Evolutionary conservation across 2,888 invertebrate species (phyloP).

Genomic region (Stenotaenia linearis): DNA sequence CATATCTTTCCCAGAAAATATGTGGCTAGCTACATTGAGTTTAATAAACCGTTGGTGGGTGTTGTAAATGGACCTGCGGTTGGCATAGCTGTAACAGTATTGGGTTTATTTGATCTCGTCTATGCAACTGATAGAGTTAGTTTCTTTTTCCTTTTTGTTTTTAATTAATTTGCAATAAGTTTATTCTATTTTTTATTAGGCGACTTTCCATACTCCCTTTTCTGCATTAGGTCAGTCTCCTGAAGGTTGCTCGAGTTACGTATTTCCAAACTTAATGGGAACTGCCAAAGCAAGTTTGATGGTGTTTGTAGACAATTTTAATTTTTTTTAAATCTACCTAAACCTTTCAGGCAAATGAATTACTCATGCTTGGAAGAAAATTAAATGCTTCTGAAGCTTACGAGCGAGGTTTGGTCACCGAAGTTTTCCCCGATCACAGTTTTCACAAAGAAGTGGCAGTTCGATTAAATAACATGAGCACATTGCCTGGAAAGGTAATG

Average conservation of each 20-base stretch:
- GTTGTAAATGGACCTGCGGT: conserved; percentile 91
- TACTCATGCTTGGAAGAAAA: conserved; percentile 64
- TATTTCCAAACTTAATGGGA: conserved; percentile 80
- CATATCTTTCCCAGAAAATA: conserved; percentile 58
- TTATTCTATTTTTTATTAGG: conserved; percentile 54
- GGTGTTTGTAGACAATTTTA: no score
- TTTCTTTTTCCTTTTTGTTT: no score
- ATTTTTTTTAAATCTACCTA: no score
- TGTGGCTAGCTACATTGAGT: conserved; percentile 71
- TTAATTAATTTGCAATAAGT: no score
- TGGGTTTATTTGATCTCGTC: conserved; percentile 79
- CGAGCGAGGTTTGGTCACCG: conserved; percentile 68
- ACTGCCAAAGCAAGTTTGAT: conserved; percentile 63
- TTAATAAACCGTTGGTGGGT: conserved; percentile 79
- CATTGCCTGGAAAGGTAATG: conserved; percentile 47
- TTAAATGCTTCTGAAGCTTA: conserved; percentile 73
- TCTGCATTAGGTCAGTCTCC: conserved; percentile 73
- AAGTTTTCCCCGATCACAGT: conserved; percentile 62
- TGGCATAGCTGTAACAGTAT: conserved; percentile 79
- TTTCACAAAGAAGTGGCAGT: conserved; percentile 57
- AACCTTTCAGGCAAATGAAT: conserved; percentile 53
- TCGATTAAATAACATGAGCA: conserved; percentile 49
- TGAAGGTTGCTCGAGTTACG: conserved; percentile 82
- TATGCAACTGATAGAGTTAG: conserved; percentile 76
- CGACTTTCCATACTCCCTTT: conserved; percentile 85